These are phyloP conservation scores for Andrena minutula DNA, from an alignment of 2,888 invertebrate genomes.

Conservation along the genomic window DNA sequence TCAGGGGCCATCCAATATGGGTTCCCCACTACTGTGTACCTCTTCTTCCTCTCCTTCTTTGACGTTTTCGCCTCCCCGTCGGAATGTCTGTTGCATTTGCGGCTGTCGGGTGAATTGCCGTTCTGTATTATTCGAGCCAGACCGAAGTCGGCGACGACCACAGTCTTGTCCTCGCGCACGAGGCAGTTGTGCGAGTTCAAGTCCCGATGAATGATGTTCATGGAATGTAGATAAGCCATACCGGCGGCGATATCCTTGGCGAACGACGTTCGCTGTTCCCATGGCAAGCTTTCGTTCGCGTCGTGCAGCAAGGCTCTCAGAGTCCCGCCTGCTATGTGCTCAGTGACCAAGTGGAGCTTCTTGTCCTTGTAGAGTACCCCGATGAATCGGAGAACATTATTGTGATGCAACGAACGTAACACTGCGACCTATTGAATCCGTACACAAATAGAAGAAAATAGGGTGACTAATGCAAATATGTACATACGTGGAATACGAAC, in stretches of 20 bases:
- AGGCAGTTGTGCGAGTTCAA: constrained; percentile 98
- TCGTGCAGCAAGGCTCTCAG: constrained; percentile 94
- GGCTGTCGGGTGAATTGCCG: constrained; percentile 83
- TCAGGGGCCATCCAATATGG: constrained; percentile 99
- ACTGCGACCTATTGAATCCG: constrained; percentile 91
- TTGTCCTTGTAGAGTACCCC: constrained; percentile 97
- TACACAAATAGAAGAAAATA: background rate
- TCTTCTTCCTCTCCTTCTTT: constrained; percentile 91
- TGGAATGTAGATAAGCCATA: constrained; percentile 97
- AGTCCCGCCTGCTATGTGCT: constrained; percentile 96
- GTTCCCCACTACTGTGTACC: constrained; percentile 98
- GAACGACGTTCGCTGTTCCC: constrained; percentile 93
- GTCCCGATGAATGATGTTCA: constrained; percentile 97
- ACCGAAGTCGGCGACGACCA: constrained; percentile 98
- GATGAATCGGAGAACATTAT: constrained; percentile 95
- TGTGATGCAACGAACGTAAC: constrained; percentile 94
- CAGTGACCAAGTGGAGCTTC: constrained; percentile 95
- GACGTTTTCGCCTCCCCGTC: constrained; percentile 86
- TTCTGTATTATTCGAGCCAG: constrained; percentile 92
- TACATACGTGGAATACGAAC: background rate
- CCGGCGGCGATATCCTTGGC: constrained; percentile 97
- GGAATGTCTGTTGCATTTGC: constrained; percentile 81
- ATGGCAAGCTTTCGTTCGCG: constrained; percentile 89
- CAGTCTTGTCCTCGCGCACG: constrained; percentile 95
- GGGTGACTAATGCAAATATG: background rate